Evolutionary conservation across 2,113 vertebrate species (phyloP).

Genomic region (Alethe diademata): DNA sequence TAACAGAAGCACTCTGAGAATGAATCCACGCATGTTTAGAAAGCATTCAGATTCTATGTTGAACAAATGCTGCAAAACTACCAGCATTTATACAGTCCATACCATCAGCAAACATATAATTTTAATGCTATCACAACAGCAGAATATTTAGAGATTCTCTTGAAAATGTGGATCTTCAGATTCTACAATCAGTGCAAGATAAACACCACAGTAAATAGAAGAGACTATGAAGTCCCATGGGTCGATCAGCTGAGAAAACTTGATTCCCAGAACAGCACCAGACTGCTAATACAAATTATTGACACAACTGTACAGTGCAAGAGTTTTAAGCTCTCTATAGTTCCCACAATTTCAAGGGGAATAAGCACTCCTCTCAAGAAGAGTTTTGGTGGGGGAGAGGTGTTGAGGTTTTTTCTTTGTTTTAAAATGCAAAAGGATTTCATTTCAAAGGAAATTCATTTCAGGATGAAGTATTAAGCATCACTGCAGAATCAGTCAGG

Average conservation of each 20-base stretch:
- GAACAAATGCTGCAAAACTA: neutral
- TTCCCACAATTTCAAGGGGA: neutral
- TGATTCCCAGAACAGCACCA: neutral
- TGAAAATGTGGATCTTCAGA: neutral
- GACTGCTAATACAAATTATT: neutral
- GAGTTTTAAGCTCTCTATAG: neutral
- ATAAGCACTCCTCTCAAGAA: neutral
- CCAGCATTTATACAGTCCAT: neutral
- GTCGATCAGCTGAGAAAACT: neutral
- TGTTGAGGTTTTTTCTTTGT: neutral
- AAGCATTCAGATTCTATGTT: neutral
- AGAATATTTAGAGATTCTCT: neutral
- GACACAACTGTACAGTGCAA: neutral
- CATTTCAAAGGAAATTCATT: neutral
- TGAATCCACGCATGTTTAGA: neutral
- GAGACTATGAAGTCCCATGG: neutral
- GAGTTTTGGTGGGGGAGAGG: accelerated
- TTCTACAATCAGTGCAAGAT: neutral
- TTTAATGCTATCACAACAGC: neutral
- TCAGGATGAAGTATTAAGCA: neutral
- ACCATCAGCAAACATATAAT: neutral
- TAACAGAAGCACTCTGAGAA: neutral
- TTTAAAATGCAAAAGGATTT: neutral
- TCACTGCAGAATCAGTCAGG: neutral
- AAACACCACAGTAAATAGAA: neutral